Base-by-base conservation (phyloP, 2,888 invertebrate species). In the Parelbella ahira region DNA sequence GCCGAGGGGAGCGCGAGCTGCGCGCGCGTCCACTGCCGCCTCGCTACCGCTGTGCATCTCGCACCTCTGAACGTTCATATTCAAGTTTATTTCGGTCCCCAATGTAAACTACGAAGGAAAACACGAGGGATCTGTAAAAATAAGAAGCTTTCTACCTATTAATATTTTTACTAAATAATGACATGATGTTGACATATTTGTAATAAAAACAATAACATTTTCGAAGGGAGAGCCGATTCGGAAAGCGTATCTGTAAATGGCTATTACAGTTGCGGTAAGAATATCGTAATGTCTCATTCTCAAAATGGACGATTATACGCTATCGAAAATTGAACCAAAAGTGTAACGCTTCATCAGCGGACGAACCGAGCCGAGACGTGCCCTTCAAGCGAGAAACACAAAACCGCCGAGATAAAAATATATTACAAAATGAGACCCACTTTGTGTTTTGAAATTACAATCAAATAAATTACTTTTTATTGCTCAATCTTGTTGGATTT, bases 381-480 rank as follows among this genome's bases (percentile, higher is more conserved):
- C 74, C 33, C 42, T 42, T 34, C 15, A 34, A 34, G 54, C 68
- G 70, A 79, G 77, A 76, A 79, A 82, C 73, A 81, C 81, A 80
- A 84, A 84, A 84, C 84, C 86, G 79, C 84, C 68, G 68, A 81
- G 77, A 80, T 79, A 83, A 87, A 86, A 86, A 84, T 83, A 86
- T 76, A 83, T 83, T 84, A 84, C 83, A 82, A 84, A 86, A 82
- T 82, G 78, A 84, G 84, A 66, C 67, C 80, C 81, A 83, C 80
- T 86, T 84, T 84, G 83, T 87, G 83, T 84, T 86, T 84, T 84
- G 82, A 83, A 86, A 87, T 86, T 84, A 87, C 87, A 86, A 83
- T 86, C 84, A 81, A 82, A 87, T 87, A 87, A 87, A 87, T 87
- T 87, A 86, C 83, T 68, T 86, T 87, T 87, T 87, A 87, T 87